These are phyloP conservation scores for Addax nasomaculatus DNA, from an alignment of 2,113 vertebrate species.

Conservation along the genomic window DNA sequence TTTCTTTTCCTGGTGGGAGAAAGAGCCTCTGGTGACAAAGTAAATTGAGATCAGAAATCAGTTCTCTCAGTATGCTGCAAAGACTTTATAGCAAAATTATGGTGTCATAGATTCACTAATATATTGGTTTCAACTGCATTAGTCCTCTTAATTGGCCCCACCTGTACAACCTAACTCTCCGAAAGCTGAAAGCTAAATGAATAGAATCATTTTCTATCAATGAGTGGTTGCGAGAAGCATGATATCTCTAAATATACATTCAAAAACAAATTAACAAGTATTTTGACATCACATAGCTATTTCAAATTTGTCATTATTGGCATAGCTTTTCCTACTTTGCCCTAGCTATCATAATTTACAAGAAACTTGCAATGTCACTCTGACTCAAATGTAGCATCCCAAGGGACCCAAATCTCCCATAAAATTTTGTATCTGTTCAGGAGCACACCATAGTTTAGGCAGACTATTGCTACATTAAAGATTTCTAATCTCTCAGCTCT, in stretches of 20 bases:
- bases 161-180: neutral
- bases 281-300: constrained; percentile 9
- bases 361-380: constrained; percentile 1
- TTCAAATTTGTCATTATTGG: neutral
- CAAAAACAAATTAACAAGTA: constrained; percentile 36
- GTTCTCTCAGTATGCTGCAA: constrained; percentile 32
- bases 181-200: constrained; percentile 42
- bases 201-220: constrained; percentile 39
- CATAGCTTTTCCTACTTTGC: constrained; percentile 6
- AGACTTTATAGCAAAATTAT: constrained; percentile 19
- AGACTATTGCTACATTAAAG: neutral
- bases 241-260: constrained; percentile 23
- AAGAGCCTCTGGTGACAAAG: constrained; percentile 69
- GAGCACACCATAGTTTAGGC: neutral
- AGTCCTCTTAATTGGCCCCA: neutral
- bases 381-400: neutral
- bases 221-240: neutral
- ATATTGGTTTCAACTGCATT: neutral
- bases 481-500: neutral
- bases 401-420: neutral
- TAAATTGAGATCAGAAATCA: constrained; percentile 62
- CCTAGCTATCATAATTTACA: neutral
- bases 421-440: constrained; percentile 5
- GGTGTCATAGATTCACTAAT: neutral
- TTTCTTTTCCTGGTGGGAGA: constrained; percentile 71